phyloP scores from a whole-genome alignment of 2,113 vertebrate genomes.

The Paratilapia polleni region DNA sequence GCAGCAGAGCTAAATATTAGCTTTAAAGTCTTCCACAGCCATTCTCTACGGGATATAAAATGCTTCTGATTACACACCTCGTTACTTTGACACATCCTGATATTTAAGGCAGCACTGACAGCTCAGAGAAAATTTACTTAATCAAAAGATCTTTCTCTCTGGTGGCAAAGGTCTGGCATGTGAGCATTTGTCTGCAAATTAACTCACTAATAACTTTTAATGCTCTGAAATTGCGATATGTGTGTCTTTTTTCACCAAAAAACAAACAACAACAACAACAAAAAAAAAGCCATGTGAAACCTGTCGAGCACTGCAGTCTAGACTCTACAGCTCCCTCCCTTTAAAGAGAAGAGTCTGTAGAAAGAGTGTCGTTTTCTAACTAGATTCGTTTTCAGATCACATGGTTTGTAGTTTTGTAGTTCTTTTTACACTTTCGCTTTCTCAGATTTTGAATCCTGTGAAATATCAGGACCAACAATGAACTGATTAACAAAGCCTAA shows the following conservation, averaged over 20 bases:
- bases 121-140: conserved; percentile 14
- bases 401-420: neutral
- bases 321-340: neutral
- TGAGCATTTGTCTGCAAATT: conserved; percentile 21
- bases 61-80: neutral
- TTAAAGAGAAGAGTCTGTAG: no score
- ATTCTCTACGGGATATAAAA: neutral
- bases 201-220: conserved; percentile 21
- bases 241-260: neutral
- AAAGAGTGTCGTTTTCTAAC: no score
- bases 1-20: neutral
- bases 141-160: neutral
- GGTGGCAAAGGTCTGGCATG: neutral
- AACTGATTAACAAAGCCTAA: neutral
- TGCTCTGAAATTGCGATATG: neutral
- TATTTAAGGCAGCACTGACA: conserved; percentile 12
- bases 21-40: neutral
- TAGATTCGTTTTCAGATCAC: fast-evolving
- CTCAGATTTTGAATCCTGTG: neutral
- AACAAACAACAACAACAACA: no score
- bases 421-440: neutral
- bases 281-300: no score
- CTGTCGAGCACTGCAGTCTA: neutral
- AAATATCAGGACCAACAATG: neutral
- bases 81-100: conserved; percentile 4